Base-by-base conservation (phyloP, 2,113 vertebrate species). In the Blennius ocellaris region DNA sequence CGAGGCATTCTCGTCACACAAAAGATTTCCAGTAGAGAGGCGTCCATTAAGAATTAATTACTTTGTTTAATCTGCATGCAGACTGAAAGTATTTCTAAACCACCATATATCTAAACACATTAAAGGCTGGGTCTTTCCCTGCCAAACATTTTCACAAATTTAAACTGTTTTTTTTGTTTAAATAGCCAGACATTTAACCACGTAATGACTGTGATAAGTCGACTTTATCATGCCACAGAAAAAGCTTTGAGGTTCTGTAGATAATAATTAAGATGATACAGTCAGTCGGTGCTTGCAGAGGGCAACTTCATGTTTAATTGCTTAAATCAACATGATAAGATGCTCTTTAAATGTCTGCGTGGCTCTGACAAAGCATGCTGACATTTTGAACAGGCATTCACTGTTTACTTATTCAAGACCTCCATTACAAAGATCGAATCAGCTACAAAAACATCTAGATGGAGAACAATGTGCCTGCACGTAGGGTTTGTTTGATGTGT, bases 301-400 rank as follows among this genome's bases (percentile, higher is more conserved):
- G 88, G 83, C 88, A 92, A 93, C 93, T 93, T 93, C 90, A 90
- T 92, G 92, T 94, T 94, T 94, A 95, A 94, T 93, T 94, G 91
- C 92, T 90, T 93, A 92, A 91, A 94, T 92, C 88, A 93, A 87
- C 88, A 87, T 78, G 93, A 94, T 93, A 93, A 93, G 90, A 90
- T 92, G 88, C 82, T 91, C 81, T 88, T 91, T 91, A 92, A 93
- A 92, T 91, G 88, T 89, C 86, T 89, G 76, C 62, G 69, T 84
- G 45, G 39, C 70, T 69, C 79, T 88, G 89, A 91, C 87, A 90
- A 91, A 88, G 83, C 88, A 59, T 12, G 65, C 85, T 89, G 87
- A 90, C 81, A 85, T 89, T 78, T 75, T 82, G 72, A 85, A 78
- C 85, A 84, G 74, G 81, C 86, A 83, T 89, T 82, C 73, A 62